Evolutionary conservation across 2,113 vertebrate genomes (phyloP).

Genomic region (Mormyrus lacerda): DNA sequence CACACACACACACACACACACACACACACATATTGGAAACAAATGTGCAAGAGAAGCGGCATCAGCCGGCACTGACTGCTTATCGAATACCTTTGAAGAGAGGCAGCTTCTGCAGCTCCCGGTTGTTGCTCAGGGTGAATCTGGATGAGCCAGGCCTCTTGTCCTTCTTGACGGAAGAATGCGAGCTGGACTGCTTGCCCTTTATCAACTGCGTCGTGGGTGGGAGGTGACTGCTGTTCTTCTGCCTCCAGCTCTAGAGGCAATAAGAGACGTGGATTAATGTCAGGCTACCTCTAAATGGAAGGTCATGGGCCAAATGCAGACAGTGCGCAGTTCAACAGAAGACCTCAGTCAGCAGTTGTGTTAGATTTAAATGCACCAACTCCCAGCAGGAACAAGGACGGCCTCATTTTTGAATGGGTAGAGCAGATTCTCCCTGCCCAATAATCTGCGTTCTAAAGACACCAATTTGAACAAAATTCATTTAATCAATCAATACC

Average conservation of each 20-base stretch:
- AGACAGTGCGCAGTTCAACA: not conserved
- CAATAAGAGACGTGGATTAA: conserved; percentile 17
- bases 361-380: not conserved
- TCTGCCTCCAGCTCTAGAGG: conserved; percentile 72
- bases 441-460: not conserved
- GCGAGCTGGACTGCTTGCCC: conserved; percentile 77
- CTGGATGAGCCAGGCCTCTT: conserved; percentile 87
- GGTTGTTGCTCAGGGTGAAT: conserved; percentile 84
- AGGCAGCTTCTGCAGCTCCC: conserved; percentile 92
- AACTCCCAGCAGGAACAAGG: not conserved
- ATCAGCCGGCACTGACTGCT: not conserved
- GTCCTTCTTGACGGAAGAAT: conserved; percentile 81
- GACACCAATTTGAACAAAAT: not conserved
- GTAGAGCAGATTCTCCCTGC: not conserved
- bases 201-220: conserved; percentile 79
- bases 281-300: not conserved
- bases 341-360: not conserved
- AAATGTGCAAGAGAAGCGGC: not conserved
- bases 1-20: not conserved
- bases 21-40: not conserved
- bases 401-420: not conserved
- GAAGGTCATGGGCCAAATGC: not conserved
- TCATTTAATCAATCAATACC: not conserved
- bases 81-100: conserved; percentile 82
- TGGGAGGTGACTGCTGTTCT: conserved; percentile 67